Percentiles rank a stretch among this genome's conserved stretches.
These are phyloP conservation scores for Rhegmatorhina hoffmannsi DNA, from an alignment of 2,113 vertebrate genomes.

Conservation along the genomic window DNA sequence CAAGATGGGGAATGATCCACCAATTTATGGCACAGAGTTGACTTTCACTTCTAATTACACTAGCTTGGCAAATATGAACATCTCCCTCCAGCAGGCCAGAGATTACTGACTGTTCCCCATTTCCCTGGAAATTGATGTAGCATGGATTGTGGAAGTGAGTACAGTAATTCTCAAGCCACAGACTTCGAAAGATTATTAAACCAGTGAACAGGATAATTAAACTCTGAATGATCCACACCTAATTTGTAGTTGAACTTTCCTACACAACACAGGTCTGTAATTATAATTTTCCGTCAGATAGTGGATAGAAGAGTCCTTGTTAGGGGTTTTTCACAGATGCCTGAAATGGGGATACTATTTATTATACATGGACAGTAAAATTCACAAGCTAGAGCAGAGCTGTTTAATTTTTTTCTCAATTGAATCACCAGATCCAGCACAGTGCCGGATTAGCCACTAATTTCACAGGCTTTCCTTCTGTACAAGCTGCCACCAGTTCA, in stretches of 20 bases:
- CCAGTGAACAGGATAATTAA: slow-evolving; percentile 35
- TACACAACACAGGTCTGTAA: neutral
- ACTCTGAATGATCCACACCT: neutral
- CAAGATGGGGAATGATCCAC: neutral
- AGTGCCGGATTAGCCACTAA: neutral
- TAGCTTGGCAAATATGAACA: neutral
- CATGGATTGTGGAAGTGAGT: neutral
- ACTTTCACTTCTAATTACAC: neutral
- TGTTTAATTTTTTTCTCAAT: neutral
- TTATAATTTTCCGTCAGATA: neutral
- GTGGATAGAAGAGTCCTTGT: neutral
- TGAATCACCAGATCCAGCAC: neutral
- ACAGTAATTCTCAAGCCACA: neutral
- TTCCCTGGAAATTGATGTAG: neutral
- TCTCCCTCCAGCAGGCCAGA: neutral
- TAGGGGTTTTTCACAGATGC: neutral
- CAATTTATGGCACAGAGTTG: neutral
- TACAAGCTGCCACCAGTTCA: neutral
- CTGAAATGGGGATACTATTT: neutral
- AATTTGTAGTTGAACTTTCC: neutral
- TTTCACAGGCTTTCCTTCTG: neutral
- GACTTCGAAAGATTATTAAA: neutral
- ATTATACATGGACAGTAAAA: neutral
- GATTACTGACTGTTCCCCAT: neutral
- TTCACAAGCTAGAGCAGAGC: neutral